These are phyloP conservation scores for Laupala kohalensis DNA, from an alignment of 1,140 invertebrate genomes.

Conservation along the genomic window DNA sequence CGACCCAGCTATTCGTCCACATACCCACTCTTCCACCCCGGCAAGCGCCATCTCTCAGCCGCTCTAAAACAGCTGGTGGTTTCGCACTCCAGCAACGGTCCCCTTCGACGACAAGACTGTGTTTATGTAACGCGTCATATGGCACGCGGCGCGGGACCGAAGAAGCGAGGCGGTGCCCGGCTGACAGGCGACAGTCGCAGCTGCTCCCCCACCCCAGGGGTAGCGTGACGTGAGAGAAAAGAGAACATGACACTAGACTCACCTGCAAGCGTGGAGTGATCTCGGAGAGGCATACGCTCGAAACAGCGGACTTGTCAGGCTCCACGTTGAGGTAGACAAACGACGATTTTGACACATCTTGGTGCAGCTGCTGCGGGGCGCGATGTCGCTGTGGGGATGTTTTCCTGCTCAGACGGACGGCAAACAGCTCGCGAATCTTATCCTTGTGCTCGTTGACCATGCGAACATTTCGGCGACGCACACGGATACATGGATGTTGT, in stretches of 20 bases:
- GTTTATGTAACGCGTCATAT: background rate
- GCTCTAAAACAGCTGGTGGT: too few relatives aligned
- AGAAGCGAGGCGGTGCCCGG: background rate
- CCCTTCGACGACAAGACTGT: too few relatives aligned
- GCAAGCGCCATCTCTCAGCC: too few relatives aligned
- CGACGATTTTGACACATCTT: slow-evolving; percentile 7
- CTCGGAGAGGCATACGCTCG: background rate
- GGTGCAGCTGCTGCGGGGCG: background rate
- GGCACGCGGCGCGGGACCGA: background rate
- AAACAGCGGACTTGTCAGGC: background rate
- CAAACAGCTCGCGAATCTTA: slow-evolving; percentile 4
- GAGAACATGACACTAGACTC: too few relatives aligned
- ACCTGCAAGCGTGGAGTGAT: background rate
- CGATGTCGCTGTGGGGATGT: background rate
- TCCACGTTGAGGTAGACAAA: slow-evolving; percentile 5
- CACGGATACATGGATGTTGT: slow-evolving; percentile 9
- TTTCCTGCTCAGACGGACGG: slow-evolving; percentile 2
- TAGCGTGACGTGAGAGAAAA: too few relatives aligned
- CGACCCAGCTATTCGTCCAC: too few relatives aligned
- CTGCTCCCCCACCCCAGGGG: background rate
- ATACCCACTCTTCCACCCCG: too few relatives aligned
- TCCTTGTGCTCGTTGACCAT: slow-evolving; percentile 5
- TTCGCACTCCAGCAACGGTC: too few relatives aligned
- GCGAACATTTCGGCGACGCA: slow-evolving; percentile 1
- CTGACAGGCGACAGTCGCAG: background rate